Conservation (phyloP, 2,888 invertebrate genomes). For the Diaperis boleti region DNA sequence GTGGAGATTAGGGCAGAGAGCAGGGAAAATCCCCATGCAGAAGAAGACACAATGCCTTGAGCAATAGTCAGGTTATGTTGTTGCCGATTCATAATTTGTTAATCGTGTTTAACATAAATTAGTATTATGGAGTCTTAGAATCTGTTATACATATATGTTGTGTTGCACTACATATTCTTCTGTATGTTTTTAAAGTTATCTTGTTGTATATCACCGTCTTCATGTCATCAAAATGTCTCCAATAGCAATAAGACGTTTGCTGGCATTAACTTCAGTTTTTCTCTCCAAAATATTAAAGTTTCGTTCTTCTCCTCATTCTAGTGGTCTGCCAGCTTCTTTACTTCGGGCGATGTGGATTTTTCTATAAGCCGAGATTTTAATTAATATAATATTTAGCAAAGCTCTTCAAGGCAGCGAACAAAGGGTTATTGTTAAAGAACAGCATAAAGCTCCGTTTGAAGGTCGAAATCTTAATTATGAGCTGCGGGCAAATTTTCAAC, state of each 20-base stretch:
- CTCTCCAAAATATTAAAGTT: not conserved
- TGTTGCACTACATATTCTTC: too few relatives aligned
- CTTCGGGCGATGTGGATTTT: not conserved
- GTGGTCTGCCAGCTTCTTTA: not conserved
- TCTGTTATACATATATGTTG: too few relatives aligned
- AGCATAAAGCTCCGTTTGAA: conserved; percentile 6
- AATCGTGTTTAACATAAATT: too few relatives aligned
- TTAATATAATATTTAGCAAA: conserved; percentile 22
- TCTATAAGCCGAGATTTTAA: conserved; percentile 13
- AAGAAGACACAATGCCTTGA: too few relatives aligned
- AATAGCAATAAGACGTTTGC: not conserved
- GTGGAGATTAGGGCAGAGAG: too few relatives aligned
- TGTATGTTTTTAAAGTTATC: too few relatives aligned
- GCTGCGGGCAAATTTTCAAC: conserved; percentile 11
- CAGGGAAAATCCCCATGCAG: too few relatives aligned
- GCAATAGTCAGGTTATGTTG: too few relatives aligned
- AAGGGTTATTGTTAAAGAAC: conserved; percentile 15
- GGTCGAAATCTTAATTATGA: conserved; percentile 14
- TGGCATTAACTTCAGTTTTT: too few relatives aligned
- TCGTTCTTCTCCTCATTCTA: not conserved
- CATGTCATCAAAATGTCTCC: not conserved
- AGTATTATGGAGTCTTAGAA: too few relatives aligned
- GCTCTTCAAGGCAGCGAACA: not conserved
- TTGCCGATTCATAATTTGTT: too few relatives aligned
- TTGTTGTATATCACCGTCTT: too few relatives aligned